Base-by-base conservation (phyloP, 2,888 invertebrate species). In the Fissipunctia ypsillon region DNA sequence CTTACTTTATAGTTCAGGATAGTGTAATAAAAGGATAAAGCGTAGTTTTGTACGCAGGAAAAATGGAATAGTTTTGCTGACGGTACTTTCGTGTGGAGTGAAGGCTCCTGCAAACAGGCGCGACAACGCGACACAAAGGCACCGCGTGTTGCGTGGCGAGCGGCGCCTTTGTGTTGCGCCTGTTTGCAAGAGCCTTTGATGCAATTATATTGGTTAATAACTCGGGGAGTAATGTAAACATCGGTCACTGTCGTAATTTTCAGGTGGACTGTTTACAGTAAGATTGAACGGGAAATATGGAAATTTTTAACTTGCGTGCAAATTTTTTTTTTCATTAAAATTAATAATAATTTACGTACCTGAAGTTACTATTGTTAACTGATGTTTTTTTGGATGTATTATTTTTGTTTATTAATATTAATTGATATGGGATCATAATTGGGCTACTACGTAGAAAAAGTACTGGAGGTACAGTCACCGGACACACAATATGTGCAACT, bases 1-100 rank as follows among this genome's bases (percentile, higher is more conserved):
- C 35, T 57, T 76, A 71, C 71, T 78, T 85, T 84, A 84, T 84
- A 73, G 81, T 75, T 66, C 59, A 59, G 70, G 64, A 68, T 75
- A 66, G 61, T 72, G 76, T 84, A 80, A 73, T 82, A 84, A 80
- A 84, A 69, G 63, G 59, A 74, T 70, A 64, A 64, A 72, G 66
- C 50, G 69, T 76, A 76, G 63, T 76, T 67, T 71, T 66, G 48
- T 66, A 56, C n/a, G 12, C 41, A 72, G 25, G 41, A 38, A 65
- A 54, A 67, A 22, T 65, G 57, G 50, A 28, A 25, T 65, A 54
- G 60, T 81, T 73, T 70, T 69, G 31, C 69, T 43, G 59, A 28
- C 56, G 54, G 25, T 83, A 69, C 52, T 67, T 70, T 57, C 12
- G 52, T 38, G n/a, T 38, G 57, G 64, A 66, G 28, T 56, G n/a